These are phyloP conservation scores for Diadumene lineata DNA, from an alignment of 92 coral and sea anemone species.

Conservation along the genomic window DNA sequence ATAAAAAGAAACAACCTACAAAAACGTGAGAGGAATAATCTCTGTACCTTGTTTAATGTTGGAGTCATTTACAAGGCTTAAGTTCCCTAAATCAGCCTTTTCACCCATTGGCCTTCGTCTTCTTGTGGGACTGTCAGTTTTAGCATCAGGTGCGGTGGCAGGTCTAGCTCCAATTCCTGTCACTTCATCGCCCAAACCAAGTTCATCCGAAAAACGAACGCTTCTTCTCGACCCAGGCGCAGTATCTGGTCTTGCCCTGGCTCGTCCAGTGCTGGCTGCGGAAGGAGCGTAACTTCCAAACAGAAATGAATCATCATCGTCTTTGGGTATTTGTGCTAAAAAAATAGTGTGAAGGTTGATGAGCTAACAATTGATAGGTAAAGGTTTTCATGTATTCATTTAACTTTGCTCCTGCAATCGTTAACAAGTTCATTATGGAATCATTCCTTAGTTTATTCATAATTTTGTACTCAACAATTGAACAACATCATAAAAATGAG, in stretches of 20 bases:
- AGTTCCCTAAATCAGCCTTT: conserved; percentile 3
- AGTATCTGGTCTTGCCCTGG: conserved; percentile 92
- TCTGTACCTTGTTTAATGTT: background rate
- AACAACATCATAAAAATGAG: too few species aligned
- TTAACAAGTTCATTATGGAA: too few species aligned
- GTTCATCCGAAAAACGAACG: conserved; percentile 92
- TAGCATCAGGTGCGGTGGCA: conserved; percentile 82
- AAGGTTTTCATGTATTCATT: too few species aligned
- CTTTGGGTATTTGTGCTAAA: conserved; percentile 22
- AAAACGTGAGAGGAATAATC: too few species aligned
- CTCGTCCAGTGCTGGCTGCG: conserved; percentile 78
- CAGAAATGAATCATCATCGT: conserved; percentile 80
- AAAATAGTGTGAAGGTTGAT: too few species aligned
- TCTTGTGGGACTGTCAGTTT: conserved; percentile 44
- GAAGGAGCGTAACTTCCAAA: conserved; percentile 97
- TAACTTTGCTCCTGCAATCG: too few species aligned
- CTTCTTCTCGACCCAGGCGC: conserved; percentile 83
- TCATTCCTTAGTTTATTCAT: too few species aligned
- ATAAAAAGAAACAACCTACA: too few species aligned
- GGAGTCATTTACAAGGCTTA: conserved; percentile 31
- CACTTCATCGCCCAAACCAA: conserved; percentile 84
- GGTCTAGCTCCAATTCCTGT: conserved; percentile 64
- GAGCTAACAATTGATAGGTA: too few species aligned
- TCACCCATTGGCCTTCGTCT: conserved; percentile 39
- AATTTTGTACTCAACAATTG: too few species aligned